A percentile compares a stretch with the other conserved stretches of the same genome.
Conservation (phyloP, 2,113 vertebrate genomes). For the Cettia cetti region DNA sequence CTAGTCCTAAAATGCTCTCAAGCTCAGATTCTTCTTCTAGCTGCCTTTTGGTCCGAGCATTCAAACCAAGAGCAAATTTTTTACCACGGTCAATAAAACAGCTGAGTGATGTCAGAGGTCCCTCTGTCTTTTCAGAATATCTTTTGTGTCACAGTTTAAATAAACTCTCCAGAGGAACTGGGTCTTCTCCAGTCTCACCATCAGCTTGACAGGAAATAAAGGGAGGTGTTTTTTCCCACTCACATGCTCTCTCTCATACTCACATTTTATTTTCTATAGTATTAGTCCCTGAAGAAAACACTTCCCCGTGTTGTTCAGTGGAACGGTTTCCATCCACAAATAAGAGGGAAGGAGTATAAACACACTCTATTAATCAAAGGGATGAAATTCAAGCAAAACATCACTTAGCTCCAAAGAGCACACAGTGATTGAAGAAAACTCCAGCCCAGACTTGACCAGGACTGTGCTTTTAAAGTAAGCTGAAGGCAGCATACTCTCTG, state of each 20-base stretch:
- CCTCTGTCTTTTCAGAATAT: not conserved
- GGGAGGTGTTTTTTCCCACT: not conserved
- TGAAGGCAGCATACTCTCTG: not conserved
- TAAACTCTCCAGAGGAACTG: not conserved
- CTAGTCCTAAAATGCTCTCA: not conserved
- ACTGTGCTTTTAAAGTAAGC: not conserved
- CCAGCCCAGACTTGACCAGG: not conserved
- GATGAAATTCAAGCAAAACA: not conserved
- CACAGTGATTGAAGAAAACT: not conserved
- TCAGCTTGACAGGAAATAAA: not conserved
- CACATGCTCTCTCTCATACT: not conserved
- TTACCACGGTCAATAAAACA: conserved; percentile 19
- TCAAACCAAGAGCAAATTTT: not conserved
- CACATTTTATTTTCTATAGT: not conserved
- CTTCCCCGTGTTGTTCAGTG: not conserved
- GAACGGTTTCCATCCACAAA: not conserved
- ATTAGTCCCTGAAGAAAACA: not conserved
- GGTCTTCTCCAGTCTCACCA: not conserved
- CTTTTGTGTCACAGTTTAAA: not conserved
- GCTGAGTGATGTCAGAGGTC: not conserved
- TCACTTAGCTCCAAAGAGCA: not conserved
- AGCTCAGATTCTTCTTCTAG: not conserved
- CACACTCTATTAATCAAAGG: not conserved
- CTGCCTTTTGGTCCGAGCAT: not conserved
- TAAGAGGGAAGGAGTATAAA: not conserved